A percentile compares a stretch with the other conserved stretches of the same genome.
phyloP scores from a whole-genome alignment of 2,888 invertebrate genomes.

The Drosophila maculinotata region DNA sequence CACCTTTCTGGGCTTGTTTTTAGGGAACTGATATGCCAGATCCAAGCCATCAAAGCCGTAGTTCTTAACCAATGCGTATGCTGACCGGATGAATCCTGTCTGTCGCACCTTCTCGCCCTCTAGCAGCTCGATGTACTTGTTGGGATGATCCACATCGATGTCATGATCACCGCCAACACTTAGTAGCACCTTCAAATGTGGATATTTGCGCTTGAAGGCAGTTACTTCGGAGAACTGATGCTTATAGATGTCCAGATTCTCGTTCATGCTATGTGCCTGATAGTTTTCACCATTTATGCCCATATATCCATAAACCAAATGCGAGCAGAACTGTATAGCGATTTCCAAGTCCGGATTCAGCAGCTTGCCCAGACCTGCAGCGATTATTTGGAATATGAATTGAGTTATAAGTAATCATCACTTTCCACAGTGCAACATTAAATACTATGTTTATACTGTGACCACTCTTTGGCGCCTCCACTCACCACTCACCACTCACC shows the following conservation, averaged over 20 bases:
- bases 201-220: conserved; percentile 89
- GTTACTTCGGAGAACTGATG: conserved; percentile 91
- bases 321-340: conserved; percentile 91
- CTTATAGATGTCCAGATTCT: conserved; percentile 89
- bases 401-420: conserved; percentile 28
- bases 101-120: conserved; percentile 90
- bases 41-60: conserved; percentile 95
- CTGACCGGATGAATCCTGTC: conserved; percentile 91
- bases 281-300: conserved; percentile 89
- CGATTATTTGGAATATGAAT: conserved; percentile 4
- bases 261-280: conserved; percentile 90
- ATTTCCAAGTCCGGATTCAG: conserved; percentile 90
- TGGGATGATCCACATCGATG: conserved; percentile 86
- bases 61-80: conserved; percentile 89
- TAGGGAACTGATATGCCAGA: conserved; percentile 94
- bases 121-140: conserved; percentile 90
- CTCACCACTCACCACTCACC: conserved; percentile 8
- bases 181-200: conserved; percentile 89
- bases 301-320: conserved; percentile 92
- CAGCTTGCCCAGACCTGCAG: conserved; percentile 91
- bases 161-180: conserved; percentile 92
- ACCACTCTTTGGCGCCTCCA: conserved; percentile 7
- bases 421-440: not conserved
- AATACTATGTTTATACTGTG: conserved; percentile 14
- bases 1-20: conserved; percentile 91